phyloP scores from a whole-genome alignment of 2,797 vertebrate species.

The Lepus oiostolus region DNA sequence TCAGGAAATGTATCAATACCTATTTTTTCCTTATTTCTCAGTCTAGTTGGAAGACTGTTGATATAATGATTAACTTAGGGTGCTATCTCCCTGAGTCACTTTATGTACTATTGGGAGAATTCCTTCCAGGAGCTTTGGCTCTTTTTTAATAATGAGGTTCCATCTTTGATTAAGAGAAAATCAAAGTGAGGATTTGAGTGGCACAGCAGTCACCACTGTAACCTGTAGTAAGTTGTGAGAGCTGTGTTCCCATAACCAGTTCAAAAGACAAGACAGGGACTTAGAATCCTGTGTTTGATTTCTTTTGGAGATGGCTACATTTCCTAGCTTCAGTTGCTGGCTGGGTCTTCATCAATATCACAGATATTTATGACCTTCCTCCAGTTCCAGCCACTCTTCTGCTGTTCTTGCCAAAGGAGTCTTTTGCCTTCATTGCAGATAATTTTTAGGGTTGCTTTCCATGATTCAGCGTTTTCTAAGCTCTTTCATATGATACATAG shows the following conservation, averaged over 20 bases:
- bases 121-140: constrained; percentile 56
- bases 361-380: neutral
- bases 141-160: constrained; percentile 64
- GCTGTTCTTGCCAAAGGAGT: neutral
- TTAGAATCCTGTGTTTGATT: constrained; percentile 53
- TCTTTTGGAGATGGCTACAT: neutral
- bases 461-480: constrained; percentile 40
- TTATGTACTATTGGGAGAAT: neutral
- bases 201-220: neutral
- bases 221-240: neutral
- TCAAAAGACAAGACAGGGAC: constrained; percentile 46
- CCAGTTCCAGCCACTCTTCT: neutral
- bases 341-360: neutral
- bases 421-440: constrained; percentile 24
- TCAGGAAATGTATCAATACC: neutral
- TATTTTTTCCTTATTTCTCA: neutral
- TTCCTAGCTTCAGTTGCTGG: neutral
- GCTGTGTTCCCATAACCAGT: neutral
- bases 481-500: neutral
- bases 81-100: constrained; percentile 1
- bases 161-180: constrained; percentile 77
- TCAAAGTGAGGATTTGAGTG: constrained; percentile 1
- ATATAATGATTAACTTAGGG: constrained; percentile 8
- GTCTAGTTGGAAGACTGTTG: constrained; percentile 34
- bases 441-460: neutral